These are phyloP conservation scores for Morpho achilles DNA, from an alignment of 2,888 invertebrate genomes.

Conservation along the genomic window DNA sequence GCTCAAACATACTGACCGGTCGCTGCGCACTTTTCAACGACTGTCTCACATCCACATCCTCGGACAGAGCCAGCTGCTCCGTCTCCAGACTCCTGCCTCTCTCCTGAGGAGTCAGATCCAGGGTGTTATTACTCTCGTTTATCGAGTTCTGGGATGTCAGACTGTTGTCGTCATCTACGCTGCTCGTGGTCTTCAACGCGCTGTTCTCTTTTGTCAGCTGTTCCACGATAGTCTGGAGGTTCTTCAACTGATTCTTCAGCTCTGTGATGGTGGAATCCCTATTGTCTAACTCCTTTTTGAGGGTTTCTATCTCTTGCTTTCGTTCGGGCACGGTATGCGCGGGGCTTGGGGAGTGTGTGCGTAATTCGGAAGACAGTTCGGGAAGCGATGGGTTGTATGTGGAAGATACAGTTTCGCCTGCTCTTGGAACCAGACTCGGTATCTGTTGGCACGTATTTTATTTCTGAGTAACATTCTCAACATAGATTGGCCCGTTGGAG, in stretches of 20 bases:
- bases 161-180: conserved; percentile 65
- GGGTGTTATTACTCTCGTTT: conserved; percentile 48
- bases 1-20: conserved; percentile 93
- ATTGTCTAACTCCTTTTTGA: conserved; percentile 78
- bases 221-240: conserved; percentile 84
- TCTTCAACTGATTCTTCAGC: conserved; percentile 80
- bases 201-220: conserved; percentile 89
- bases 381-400: conserved; percentile 63
- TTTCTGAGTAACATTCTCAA: too few species aligned
- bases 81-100: conserved; percentile 67
- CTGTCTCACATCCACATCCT: conserved; percentile 73
- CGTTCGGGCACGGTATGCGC: conserved; percentile 32
- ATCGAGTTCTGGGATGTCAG: conserved; percentile 61
- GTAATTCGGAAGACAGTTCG: conserved; percentile 40
- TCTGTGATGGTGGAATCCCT: conserved; percentile 83
- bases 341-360: conserved; percentile 40
- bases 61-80: conserved; percentile 56
- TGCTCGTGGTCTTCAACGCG: conserved; percentile 81
- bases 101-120: conserved; percentile 47
- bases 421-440: conserved; percentile 46
- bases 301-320: conserved; percentile 50
- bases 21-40: conserved; percentile 76
- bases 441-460: conserved; percentile 35
- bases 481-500: too few species aligned
- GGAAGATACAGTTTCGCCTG: conserved; percentile 61